Evolutionary conservation across 2,113 vertebrate species (phyloP).

Genomic region (Silurus asotus): DNA sequence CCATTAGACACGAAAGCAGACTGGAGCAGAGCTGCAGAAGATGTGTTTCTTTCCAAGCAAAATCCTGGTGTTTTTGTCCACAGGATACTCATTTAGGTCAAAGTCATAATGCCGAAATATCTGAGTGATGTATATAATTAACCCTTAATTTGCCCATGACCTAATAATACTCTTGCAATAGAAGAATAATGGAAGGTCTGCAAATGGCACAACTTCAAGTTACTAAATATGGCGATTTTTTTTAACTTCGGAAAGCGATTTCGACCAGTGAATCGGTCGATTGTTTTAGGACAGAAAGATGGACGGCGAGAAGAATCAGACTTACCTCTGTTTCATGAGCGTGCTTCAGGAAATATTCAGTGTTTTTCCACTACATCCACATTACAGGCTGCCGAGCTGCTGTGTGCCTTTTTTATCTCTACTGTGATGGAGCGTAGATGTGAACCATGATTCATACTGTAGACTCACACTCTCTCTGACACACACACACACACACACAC

Average conservation of each 20-base stretch:
- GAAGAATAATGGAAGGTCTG: background rate
- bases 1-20: background rate
- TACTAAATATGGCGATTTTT: conserved; percentile 32
- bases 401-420: background rate
- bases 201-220: background rate
- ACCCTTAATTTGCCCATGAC: background rate
- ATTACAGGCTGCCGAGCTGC: background rate
- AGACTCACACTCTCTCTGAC: background rate
- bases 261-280: background rate
- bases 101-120: background rate
- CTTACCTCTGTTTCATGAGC: background rate
- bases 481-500: background rate
- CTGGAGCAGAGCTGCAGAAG: background rate
- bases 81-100: background rate
- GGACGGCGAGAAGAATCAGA: background rate
- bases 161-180: background rate
- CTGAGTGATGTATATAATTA: background rate
- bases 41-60: background rate
- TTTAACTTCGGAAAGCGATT: background rate
- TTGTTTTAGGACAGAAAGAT: background rate
- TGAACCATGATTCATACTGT: background rate
- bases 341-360: background rate
- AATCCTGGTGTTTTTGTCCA: background rate
- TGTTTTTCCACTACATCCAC: background rate
- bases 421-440: background rate